Conservation (phyloP, 2,113 vertebrate genomes). For the Electrona antarctica region DNA sequence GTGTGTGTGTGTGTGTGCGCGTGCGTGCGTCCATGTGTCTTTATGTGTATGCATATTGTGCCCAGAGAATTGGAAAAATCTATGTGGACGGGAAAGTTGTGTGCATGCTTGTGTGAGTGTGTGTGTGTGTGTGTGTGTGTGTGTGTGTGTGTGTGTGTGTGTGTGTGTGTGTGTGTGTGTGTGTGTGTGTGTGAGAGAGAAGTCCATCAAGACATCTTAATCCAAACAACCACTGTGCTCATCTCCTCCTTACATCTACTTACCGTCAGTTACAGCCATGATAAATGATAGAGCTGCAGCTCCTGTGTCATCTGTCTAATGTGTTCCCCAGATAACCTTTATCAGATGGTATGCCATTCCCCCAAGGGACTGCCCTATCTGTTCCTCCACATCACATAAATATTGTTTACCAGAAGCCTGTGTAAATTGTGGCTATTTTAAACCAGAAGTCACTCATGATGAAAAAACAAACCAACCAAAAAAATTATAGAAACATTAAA, state of each 20-base stretch:
- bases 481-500: neutral
- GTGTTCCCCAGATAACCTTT: conserved; percentile 59
- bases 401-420: conserved; percentile 70
- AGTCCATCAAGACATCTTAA: conserved; percentile 26
- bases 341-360: conserved; percentile 66
- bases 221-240: conserved; percentile 29
- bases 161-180: neutral
- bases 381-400: conserved; percentile 63
- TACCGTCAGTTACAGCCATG: conserved; percentile 55
- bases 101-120: too few species aligned
- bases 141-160: neutral
- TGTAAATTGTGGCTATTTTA: conserved; percentile 68
- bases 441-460: conserved; percentile 28
- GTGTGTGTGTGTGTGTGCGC: too few species aligned
- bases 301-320: conserved; percentile 65
- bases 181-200: neutral
- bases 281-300: conserved; percentile 66
- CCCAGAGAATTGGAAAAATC: neutral
- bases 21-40: neutral
- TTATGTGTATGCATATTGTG: neutral
- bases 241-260: conserved; percentile 29
- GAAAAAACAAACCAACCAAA: conserved; percentile 53
- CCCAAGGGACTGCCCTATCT: conserved; percentile 64
- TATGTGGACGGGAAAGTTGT: too few species aligned
- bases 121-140: neutral